Evolutionary conservation across 2,888 invertebrate species (phyloP).

Genomic region (Schizaphis graminum): DNA sequence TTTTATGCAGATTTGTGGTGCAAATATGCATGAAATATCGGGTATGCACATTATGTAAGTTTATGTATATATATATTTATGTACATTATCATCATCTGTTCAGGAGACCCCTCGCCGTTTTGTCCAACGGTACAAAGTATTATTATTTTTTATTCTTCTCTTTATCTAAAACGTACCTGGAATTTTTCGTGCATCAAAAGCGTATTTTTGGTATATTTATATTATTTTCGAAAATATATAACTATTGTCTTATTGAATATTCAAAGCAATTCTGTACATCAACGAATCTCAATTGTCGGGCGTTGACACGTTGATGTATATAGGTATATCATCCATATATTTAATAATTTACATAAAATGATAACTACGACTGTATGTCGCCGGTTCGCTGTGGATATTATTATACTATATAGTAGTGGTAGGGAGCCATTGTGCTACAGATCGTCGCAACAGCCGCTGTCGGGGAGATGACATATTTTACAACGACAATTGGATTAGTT

Average conservation of each 20-base stretch:
- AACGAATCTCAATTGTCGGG: constrained; percentile 19
- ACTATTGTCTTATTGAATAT: background rate
- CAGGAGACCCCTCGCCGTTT: background rate
- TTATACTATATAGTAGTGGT: background rate
- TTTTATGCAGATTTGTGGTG: background rate
- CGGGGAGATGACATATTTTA: background rate
- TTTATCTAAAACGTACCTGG: background rate
- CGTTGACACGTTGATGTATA: background rate
- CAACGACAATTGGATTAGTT: constrained; percentile 5
- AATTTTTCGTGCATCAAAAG: background rate
- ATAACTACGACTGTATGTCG: background rate
- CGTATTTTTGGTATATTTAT: background rate
- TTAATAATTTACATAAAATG: constrained; percentile 11
- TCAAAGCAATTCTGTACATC: background rate
- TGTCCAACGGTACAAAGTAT: background rate
- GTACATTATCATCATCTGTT: background rate
- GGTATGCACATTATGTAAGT: background rate
- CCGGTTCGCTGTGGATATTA: background rate
- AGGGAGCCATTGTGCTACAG: background rate
- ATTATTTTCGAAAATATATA: background rate
- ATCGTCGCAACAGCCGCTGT: background rate
- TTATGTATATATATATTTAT: too few species aligned
- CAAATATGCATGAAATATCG: background rate
- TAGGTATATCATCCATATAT: background rate
- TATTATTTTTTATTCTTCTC: background rate